Percentiles rank a stretch among this genome's conserved stretches.
phyloP scores from a whole-genome alignment of 2,888 invertebrate species.

The Dryococelus australis region DNA sequence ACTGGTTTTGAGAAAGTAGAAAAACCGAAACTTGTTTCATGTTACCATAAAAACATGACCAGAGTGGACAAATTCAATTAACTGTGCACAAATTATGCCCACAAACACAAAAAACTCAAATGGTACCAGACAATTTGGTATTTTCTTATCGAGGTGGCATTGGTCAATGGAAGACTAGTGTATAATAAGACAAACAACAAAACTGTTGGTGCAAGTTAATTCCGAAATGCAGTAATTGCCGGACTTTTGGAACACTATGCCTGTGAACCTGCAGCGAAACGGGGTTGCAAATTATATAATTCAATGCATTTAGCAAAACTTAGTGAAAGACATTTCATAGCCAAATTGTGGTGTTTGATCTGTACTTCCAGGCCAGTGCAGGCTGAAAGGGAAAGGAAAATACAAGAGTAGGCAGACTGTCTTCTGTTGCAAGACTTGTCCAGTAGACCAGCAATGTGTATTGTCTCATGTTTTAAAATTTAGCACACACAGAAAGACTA shows the following conservation, averaged over 20 bases:
- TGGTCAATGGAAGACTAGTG: background rate
- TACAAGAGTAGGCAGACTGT: too few species aligned
- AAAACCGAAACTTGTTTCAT: too few species aligned
- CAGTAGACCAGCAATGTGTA: too few species aligned
- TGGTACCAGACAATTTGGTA: too few species aligned
- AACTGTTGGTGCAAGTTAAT: too few species aligned
- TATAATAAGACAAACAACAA: background rate
- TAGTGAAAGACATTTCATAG: background rate
- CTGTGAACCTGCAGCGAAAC: background rate
- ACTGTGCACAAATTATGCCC: too few species aligned
- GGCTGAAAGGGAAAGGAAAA: too few species aligned
- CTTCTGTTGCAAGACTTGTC: too few species aligned
- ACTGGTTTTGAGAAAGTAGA: background rate
- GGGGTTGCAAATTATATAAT: background rate
- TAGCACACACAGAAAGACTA: background rate
- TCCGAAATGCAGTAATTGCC: background rate
- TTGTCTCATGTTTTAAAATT: background rate
- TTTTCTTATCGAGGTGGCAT: background rate
- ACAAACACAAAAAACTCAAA: too few species aligned
- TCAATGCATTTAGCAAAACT: background rate
- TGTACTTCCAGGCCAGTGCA: background rate
- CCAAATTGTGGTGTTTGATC: background rate
- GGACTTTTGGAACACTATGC: background rate
- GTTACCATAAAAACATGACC: too few species aligned
- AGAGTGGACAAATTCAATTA: too few species aligned